Conservation (phyloP, 2,113 vertebrate species). For the Labrus mixtus region DNA sequence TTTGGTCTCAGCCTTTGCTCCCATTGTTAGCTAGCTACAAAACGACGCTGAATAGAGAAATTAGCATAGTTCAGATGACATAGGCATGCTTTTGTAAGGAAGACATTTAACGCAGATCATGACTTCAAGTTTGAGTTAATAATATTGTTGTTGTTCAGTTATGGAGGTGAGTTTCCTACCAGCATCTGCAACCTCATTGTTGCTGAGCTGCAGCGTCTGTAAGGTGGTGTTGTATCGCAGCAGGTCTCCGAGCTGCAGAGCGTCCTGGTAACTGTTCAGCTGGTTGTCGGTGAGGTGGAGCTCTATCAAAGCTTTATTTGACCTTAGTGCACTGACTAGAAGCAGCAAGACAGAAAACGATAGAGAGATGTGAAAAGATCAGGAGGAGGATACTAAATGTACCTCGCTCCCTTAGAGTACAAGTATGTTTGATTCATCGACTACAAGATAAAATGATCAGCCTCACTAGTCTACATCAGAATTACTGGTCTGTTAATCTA, state of each 20-base stretch:
- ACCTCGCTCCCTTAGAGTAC: too few relatives aligned
- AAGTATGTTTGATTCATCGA: too few relatives aligned
- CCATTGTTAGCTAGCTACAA: too few relatives aligned
- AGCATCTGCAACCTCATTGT: constrained; percentile 78
- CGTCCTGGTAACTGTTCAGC: constrained; percentile 84
- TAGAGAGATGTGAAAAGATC: neutral
- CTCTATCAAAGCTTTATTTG: constrained; percentile 75
- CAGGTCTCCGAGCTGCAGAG: constrained; percentile 83
- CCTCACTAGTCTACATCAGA: too few relatives aligned
- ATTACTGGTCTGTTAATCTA: too few relatives aligned
- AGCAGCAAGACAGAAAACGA: constrained; percentile 3
- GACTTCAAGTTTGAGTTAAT: too few relatives aligned
- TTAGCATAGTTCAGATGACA: too few relatives aligned
- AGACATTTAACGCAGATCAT: too few relatives aligned
- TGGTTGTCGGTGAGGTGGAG: constrained; percentile 81
- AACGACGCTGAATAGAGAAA: too few relatives aligned
- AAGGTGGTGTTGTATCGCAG: constrained; percentile 80
- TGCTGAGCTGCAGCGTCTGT: constrained; percentile 77
- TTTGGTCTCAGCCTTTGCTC: too few relatives aligned
- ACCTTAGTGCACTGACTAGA: constrained; percentile 79
- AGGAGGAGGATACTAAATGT: neutral
- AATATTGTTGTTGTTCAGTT: neutral
- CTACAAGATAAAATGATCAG: too few relatives aligned
- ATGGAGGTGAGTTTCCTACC: constrained; percentile 62
- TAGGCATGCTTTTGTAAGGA: too few relatives aligned